Conservation (phyloP, 1,140 invertebrate species). For the Drosophila malerkotliana region DNA sequence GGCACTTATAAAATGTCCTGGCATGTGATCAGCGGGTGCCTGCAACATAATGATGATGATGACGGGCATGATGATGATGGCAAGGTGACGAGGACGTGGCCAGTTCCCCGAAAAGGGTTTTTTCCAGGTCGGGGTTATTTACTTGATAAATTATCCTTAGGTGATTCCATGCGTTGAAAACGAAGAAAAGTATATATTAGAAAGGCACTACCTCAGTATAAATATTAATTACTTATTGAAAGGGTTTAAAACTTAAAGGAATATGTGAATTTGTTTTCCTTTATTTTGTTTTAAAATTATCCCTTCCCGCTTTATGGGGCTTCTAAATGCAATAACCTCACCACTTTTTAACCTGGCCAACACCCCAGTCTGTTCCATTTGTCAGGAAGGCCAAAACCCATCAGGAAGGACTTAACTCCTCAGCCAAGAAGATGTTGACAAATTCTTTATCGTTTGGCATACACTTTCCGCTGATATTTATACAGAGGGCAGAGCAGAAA, state of each 20-base stretch:
- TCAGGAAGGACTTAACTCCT: slow-evolving; percentile 49
- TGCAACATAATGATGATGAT: slow-evolving; percentile 24
- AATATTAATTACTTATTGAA: neutral
- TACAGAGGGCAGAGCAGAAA: slow-evolving; percentile 14
- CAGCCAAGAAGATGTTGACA: slow-evolving; percentile 66
- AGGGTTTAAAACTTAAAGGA: neutral
- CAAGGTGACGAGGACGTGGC: slow-evolving; percentile 36
- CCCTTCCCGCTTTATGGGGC: neutral
- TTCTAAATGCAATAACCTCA: neutral
- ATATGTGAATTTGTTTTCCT: neutral
- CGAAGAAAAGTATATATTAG: slow-evolving; percentile 3
- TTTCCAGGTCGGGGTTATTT: slow-evolving; percentile 12
- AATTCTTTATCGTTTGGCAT: slow-evolving; percentile 59
- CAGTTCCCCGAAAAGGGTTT: slow-evolving; percentile 25
- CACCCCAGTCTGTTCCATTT: slow-evolving; percentile 29
- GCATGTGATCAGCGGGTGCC: slow-evolving; percentile 51
- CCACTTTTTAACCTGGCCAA: slow-evolving; percentile 4
- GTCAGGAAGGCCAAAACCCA: slow-evolving; percentile 42
- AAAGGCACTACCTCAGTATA: slow-evolving; percentile 1
- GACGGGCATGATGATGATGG: slow-evolving; percentile 27
- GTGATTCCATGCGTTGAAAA: slow-evolving; percentile 33
- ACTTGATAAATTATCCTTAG: slow-evolving; percentile 31
- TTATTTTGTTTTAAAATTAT: neutral
- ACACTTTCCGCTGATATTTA: slow-evolving; percentile 51
- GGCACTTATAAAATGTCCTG: slow-evolving; percentile 58